Conservation (phyloP, 1,140 invertebrate species). For the Lepidurus couesii region DNA sequence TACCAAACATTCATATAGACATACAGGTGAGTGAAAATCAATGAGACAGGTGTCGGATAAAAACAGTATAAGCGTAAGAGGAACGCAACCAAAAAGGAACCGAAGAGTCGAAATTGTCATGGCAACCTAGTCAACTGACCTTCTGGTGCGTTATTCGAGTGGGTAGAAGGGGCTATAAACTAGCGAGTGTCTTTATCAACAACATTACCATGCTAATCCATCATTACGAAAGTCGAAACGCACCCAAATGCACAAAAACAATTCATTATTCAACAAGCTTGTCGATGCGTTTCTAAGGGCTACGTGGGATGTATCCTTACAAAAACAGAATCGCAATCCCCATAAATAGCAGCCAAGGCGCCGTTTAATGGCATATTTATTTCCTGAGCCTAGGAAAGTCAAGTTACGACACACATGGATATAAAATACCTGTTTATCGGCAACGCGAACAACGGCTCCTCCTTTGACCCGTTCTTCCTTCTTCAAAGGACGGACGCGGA, state of each 20-base stretch:
- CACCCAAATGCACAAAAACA: neutral
- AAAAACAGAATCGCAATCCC: no score
- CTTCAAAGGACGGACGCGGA: conserved; percentile 50
- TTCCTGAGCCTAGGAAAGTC: no score
- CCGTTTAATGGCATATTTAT: neutral
- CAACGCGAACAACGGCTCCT: conserved; percentile 39
- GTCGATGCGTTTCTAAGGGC: neutral
- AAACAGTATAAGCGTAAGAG: neutral
- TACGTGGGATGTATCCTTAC: no score
- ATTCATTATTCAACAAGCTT: neutral
- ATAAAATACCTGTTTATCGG: neutral
- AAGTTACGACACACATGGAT: no score
- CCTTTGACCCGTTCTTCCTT: conserved; percentile 48
- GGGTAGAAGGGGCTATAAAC: conserved; percentile 28
- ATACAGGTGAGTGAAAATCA: conserved; percentile 18
- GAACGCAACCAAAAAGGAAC: neutral
- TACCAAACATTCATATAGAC: neutral
- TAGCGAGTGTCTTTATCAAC: conserved; percentile 26
- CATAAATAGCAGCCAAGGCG: neutral
- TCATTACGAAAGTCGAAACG: neutral
- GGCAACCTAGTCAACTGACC: conserved; percentile 9
- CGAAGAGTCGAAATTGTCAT: neutral
- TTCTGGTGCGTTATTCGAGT: neutral
- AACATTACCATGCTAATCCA: neutral
- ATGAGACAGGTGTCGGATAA: neutral